phyloP scores from a whole-genome alignment of 2,888 invertebrate species.

The Pristionchus arcanus region DNA sequence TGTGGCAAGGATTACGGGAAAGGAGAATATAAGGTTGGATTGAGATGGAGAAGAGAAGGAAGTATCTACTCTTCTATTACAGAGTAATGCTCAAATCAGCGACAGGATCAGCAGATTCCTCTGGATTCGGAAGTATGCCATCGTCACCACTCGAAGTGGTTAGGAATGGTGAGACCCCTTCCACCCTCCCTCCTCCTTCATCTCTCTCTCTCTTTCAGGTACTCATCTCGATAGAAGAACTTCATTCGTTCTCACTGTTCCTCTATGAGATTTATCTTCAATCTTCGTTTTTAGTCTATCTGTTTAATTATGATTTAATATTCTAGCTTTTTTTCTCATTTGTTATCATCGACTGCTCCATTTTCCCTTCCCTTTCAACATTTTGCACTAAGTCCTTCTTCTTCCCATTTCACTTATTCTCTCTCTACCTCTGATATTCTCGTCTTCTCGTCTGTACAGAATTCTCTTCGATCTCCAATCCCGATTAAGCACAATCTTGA shows the following conservation, averaged over 20 bases:
- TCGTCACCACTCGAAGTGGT: constrained; percentile 64
- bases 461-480: neutral
- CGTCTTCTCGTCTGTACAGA: neutral
- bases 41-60: neutral
- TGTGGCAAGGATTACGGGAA: constrained; percentile 65
- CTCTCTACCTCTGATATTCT: neutral
- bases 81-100: constrained; percentile 59
- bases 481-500: neutral
- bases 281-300: neutral
- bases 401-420: constrained; percentile 12
- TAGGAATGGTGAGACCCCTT: neutral
- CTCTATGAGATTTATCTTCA: neutral
- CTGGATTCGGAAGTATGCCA: constrained; percentile 68
- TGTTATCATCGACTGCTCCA: constrained; percentile 26
- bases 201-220: neutral
- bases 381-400: neutral
- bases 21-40: constrained; percentile 60
- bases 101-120: constrained; percentile 67
- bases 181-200: neutral
- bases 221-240: neutral
- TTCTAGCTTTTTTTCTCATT: neutral
- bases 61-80: neutral
- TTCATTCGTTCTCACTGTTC: constrained; percentile 1
- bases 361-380: neutral
- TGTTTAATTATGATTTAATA: neutral